Conservation (phyloP, 2,797 vertebrate genomes). For the Melopsittacus undulatus region DNA sequence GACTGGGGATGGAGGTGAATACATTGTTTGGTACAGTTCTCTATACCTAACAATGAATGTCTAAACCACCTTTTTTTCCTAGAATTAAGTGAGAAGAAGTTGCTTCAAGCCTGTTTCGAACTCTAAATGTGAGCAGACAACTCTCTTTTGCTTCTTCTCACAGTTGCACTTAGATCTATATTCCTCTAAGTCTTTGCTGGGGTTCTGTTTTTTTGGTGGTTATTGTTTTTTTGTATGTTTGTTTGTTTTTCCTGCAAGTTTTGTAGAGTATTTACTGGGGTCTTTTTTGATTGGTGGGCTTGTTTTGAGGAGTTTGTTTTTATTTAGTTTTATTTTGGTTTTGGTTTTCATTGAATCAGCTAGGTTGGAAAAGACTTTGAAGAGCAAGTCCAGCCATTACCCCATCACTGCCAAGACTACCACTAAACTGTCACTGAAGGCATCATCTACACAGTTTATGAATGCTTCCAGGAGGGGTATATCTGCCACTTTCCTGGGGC, state of each 20-base stretch:
- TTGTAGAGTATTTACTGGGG: background rate
- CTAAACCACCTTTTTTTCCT: background rate
- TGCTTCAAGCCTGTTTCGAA: background rate
- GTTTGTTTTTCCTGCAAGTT: background rate
- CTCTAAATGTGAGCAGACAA: background rate
- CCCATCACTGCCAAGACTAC: background rate
- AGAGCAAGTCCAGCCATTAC: background rate
- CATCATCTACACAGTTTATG: background rate
- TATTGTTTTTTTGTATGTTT: background rate
- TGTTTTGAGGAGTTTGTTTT: background rate
- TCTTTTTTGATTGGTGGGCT: background rate
- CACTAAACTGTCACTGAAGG: background rate
- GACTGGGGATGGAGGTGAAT: background rate
- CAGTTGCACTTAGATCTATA: background rate
- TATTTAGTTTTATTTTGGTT: no score
- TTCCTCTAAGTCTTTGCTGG: background rate
- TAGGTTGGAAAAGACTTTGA: background rate
- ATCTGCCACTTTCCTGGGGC: background rate
- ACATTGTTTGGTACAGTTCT: background rate
- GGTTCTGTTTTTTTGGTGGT: background rate
- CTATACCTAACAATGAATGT: background rate
- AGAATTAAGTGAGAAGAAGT: background rate
- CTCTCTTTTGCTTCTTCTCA: background rate
- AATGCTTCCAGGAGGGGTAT: background rate
- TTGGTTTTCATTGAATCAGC: background rate